Percentiles rank a stretch among this genome's conserved stretches.
These are phyloP conservation scores for Agrotis exclamationis DNA, from an alignment of 2,888 invertebrate species.

Conservation along the genomic window DNA sequence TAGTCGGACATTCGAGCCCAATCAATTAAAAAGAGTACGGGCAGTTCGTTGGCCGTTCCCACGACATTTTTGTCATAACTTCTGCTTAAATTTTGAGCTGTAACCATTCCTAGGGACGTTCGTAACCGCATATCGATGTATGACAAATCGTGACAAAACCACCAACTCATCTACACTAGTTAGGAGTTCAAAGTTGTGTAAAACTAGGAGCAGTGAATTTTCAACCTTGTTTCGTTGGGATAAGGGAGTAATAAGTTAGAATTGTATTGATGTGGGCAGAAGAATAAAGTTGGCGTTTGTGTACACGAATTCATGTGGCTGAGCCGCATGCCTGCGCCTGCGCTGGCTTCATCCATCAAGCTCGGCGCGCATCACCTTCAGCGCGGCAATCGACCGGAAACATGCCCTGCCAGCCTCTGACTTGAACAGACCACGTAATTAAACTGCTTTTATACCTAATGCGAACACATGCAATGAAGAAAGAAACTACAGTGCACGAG, in stretches of 20 bases:
- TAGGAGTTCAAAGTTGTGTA: slow-evolving; percentile 55
- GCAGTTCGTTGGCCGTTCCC: slow-evolving; percentile 83
- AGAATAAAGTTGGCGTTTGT: slow-evolving; percentile 73
- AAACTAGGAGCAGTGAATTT: slow-evolving; percentile 46
- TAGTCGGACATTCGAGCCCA: slow-evolving; percentile 73
- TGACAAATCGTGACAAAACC: slow-evolving; percentile 91
- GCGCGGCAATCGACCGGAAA: slow-evolving; percentile 87
- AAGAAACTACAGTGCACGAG: slow-evolving; percentile 20
- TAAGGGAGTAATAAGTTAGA: slow-evolving; percentile 58
- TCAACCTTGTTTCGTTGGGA: slow-evolving; percentile 67
- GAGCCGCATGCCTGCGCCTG: slow-evolving; percentile 83
- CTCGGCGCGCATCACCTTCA: slow-evolving; percentile 88
- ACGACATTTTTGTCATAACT: slow-evolving; percentile 88
- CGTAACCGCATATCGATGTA: slow-evolving; percentile 87
- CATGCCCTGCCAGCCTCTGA: slow-evolving; percentile 78
- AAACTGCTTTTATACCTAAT: slow-evolving; percentile 53
- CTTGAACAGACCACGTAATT: slow-evolving; percentile 63
- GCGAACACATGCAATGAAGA: slow-evolving; percentile 24
- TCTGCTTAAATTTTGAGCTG: slow-evolving; percentile 78
- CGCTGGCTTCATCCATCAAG: slow-evolving; percentile 89
- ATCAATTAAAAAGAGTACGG: slow-evolving; percentile 77
- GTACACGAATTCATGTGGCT: slow-evolving; percentile 83
- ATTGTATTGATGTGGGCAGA: slow-evolving; percentile 50
- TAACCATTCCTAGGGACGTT: slow-evolving; percentile 74
- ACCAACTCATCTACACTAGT: slow-evolving; percentile 84